A percentile compares a stretch with the other conserved stretches of the same genome.
phyloP scores from a whole-genome alignment of 1,140 invertebrate genomes.

The Hylaeus volcanicus region DNA sequence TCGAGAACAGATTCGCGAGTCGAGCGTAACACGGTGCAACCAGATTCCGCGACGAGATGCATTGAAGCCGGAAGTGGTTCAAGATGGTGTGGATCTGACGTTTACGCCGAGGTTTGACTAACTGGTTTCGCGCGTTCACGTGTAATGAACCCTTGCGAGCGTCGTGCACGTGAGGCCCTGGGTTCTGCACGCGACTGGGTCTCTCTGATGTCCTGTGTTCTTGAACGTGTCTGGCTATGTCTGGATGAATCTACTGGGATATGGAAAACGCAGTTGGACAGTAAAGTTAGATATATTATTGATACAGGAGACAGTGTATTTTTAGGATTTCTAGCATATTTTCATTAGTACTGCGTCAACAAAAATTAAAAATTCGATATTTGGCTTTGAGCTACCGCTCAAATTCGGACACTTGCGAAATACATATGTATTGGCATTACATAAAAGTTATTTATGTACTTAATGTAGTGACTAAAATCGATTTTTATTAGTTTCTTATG shows the following conservation, averaged over 20 bases:
- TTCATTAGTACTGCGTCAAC: too few relatives aligned
- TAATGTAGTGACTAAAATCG: too few relatives aligned
- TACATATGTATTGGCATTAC: too few relatives aligned
- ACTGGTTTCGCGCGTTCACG: not conserved
- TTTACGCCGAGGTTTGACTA: not conserved
- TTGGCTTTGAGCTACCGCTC: too few relatives aligned
- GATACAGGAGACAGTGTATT: too few relatives aligned
- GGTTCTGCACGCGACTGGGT: not conserved
- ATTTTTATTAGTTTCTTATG: too few relatives aligned
- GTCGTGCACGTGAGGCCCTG: not conserved
- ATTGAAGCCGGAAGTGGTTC: not conserved
- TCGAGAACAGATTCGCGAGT: not conserved
- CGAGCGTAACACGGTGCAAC: not conserved
- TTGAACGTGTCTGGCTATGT: not conserved
- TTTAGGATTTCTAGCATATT: too few relatives aligned
- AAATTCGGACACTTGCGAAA: too few relatives aligned
- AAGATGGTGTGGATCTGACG: not conserved
- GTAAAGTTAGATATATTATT: too few relatives aligned
- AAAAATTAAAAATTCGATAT: too few relatives aligned
- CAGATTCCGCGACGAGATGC: not conserved
- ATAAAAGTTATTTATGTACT: too few relatives aligned
- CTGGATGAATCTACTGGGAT: too few relatives aligned
- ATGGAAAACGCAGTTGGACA: not conserved
- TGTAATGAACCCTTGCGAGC: not conserved
- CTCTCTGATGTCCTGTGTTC: not conserved